Conservation (phyloP, 2,888 invertebrate genomes). For the Eledone cirrhosa region DNA sequence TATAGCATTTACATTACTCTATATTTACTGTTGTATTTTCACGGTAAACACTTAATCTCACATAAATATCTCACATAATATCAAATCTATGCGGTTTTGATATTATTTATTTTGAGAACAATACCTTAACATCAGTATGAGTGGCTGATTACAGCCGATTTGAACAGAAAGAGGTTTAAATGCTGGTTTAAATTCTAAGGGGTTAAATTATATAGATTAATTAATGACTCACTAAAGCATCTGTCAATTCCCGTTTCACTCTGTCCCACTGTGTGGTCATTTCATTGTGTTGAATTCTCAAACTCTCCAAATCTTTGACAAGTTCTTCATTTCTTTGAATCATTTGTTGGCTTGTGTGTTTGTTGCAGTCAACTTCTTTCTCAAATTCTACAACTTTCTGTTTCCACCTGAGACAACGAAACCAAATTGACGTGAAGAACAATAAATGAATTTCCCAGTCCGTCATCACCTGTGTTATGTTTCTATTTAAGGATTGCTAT, state of each 20-base stretch:
- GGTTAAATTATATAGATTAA: too few relatives aligned
- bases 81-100: too few relatives aligned
- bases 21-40: too few relatives aligned
- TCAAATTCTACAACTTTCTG: slow-evolving; percentile 62
- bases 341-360: slow-evolving; percentile 56
- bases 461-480: too few relatives aligned
- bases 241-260: slow-evolving; percentile 57
- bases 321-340: slow-evolving; percentile 61
- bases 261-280: slow-evolving; percentile 57
- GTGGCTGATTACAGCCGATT: neutral
- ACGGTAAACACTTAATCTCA: too few relatives aligned
- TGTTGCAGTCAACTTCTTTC: slow-evolving; percentile 58
- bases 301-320: slow-evolving; percentile 58
- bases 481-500: too few relatives aligned
- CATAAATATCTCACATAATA: too few relatives aligned
- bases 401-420: slow-evolving; percentile 55
- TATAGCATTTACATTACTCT: too few relatives aligned
- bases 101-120: too few relatives aligned
- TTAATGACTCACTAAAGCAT: slow-evolving; percentile 52
- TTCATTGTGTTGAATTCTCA: slow-evolving; percentile 51
- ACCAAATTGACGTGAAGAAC: neutral
- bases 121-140: too few relatives aligned
- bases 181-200: too few relatives aligned
- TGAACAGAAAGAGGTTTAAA: neutral
- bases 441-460: neutral